Base-by-base conservation (phyloP, 1,140 invertebrate genomes). In the Notospermus geniculatus region DNA sequence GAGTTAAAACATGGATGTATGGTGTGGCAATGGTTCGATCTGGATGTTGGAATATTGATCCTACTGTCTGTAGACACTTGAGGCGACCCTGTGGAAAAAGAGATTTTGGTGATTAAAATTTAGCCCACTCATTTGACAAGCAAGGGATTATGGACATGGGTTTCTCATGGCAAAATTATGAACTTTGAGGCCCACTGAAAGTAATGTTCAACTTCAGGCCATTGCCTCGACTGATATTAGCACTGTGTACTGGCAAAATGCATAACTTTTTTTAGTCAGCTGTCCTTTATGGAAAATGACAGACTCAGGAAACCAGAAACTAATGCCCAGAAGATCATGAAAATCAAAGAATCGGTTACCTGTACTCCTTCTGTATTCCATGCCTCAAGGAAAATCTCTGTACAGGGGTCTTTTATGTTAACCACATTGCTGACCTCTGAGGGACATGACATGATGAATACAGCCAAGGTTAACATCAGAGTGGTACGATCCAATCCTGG, bases 361-460 rank as follows among this genome's bases (percentile, higher is more conserved):
- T 87, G 81, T 39, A 87, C 81, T 77, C 89, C 87, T 9, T 86
- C 78, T 17, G 88, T 90, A 73, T 93, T 89, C 64, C 97, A 86
- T 69, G 91, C 90, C 67, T 92, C 90, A 54, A 91, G 85, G 75
- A 96, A 94, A 67, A 96, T 88, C 83, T 97, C 95, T 65, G 97
- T 91, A 73, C 91, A 93, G 1, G 93, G 93, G 82, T 92, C 93
- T 76, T 93, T 90, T 29, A 98, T 79, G 71, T 91, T 90, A 1
- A 89, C 88, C 9, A 89, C 87, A 36, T 85, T 83, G 11, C 90
- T 87, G 11, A 94, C 88, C 62, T 88, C 85, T 2, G 88, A 84
- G 0, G 90, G 88, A 13, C 90, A 88, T 70, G 91, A 88, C 7
- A 92, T 85, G 53, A 95, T 87, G 72, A 97, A 91, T 1, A 95